Base-by-base conservation (phyloP, 2,888 invertebrate genomes). In the Physocephala rufipes region DNA sequence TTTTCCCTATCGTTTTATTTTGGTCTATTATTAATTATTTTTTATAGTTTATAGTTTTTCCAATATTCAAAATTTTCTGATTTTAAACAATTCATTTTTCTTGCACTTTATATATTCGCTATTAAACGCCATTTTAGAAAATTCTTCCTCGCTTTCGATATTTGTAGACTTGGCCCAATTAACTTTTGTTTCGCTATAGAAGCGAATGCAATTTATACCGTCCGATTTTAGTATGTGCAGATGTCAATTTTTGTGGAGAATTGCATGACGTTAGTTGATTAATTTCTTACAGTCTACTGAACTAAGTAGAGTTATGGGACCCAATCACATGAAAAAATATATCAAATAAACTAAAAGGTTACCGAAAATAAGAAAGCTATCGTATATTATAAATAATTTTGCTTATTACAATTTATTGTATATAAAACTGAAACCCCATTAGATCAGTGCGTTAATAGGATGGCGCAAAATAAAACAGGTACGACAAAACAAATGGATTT, bases 101-200 rank as follows among this genome's bases (percentile, higher is more conserved):
- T 73, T 77, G 67, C 77, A 77, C 77, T 78, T 71, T 69, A 62
- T 66, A 51, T 76, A 51, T 75, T 77, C 9, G 76, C 78, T 71
- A 67, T 76, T 68, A 74, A 76, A 75, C 72, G 79, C 80, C 78
- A 79, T 80, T 77, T 80, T 80, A 65, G 73, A 72, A 73, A 72
- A 75, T 76, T 75, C 66, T 73, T 65, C 65, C 49, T 75, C 73
- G 74, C 77, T 77, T 78, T 76, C 74, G 74, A 75, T 63, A 73
- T 75, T 68, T 71, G 68, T 70, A 67, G 63, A 69, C 61, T 67
- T 69, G 36, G 36, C 12, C 28, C 36, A 59, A 30, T 49, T 26
- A 45, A 1, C n/a, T 9, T 45, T 0, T 16, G 63, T 71, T 62
- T 67, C 26, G 26, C 15, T 36, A 26, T 62, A 66, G 71, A 71